Percentiles rank a stretch among this genome's conserved stretches.
phyloP scores from a whole-genome alignment of 2,797 vertebrate genomes.

The Melanotaenia trifasciata region DNA sequence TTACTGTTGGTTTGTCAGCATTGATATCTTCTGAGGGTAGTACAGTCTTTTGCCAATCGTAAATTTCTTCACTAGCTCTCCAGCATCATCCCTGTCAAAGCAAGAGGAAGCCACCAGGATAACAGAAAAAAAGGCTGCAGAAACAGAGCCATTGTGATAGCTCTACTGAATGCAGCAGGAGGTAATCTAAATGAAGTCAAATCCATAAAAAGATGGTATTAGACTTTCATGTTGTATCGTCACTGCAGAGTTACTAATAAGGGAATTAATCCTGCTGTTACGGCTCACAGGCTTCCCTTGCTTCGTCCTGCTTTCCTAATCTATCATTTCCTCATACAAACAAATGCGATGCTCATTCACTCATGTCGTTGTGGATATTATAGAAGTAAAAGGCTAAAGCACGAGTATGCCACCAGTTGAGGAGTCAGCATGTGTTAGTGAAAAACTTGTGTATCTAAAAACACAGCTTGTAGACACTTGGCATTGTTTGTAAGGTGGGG shows the following conservation, averaged over 20 bases:
- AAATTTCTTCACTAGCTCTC: conserved; percentile 34
- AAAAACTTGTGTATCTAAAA: conserved; percentile 50
- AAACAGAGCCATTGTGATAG: conserved; percentile 47
- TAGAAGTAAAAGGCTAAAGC: conserved; percentile 39
- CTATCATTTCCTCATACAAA: conserved; percentile 65
- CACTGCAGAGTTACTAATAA: conserved; percentile 66
- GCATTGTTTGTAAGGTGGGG: conserved; percentile 9
- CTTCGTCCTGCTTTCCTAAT: conserved; percentile 56
- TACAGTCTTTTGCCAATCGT: conserved; percentile 30
- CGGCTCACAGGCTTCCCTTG: conserved; percentile 54
- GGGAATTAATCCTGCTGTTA: conserved; percentile 67
- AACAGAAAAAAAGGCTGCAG: neutral
- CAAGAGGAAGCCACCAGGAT: conserved; percentile 22
- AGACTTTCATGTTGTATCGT: conserved; percentile 52
- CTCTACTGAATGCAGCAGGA: conserved; percentile 32
- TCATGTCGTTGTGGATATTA: conserved; percentile 52
- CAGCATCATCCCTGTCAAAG: conserved; percentile 45
- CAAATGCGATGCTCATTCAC: conserved; percentile 61
- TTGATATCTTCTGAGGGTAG: conserved; percentile 16
- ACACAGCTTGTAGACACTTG: conserved; percentile 49
- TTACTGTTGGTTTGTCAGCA: conserved; percentile 39
- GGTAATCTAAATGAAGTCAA: conserved; percentile 67
- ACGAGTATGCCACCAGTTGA: conserved; percentile 52
- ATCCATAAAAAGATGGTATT: conserved; percentile 68
- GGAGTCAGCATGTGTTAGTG: conserved; percentile 56